phyloP scores from a whole-genome alignment of 1,140 invertebrate species.

The Pemphigus obesinymphae region DNA sequence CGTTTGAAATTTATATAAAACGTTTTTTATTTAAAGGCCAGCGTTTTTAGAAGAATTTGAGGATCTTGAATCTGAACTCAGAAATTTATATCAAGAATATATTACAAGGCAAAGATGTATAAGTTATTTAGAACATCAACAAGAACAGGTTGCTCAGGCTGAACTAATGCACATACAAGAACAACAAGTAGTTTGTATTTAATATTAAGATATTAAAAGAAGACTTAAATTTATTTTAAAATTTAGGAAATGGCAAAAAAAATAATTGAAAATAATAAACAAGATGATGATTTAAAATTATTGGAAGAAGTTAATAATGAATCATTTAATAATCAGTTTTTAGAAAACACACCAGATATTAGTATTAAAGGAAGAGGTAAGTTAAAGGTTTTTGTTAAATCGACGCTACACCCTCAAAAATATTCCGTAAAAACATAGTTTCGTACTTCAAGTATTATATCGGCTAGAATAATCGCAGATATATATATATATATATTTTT shows the following conservation, averaged over 20 bases:
- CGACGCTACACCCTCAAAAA: too few species aligned
- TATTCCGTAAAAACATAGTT: too few species aligned
- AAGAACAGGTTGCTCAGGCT: conserved; percentile 54
- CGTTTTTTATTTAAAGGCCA: conserved; percentile 63
- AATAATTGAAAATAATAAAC: conserved; percentile 25
- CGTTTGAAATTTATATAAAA: too few species aligned
- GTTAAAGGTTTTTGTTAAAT: too few species aligned
- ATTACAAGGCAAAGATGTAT: conserved; percentile 81
- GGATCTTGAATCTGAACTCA: conserved; percentile 79
- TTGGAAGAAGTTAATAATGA: conserved; percentile 29
- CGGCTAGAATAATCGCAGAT: too few species aligned
- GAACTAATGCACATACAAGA: conserved; percentile 17
- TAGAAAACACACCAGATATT: conserved; percentile 14
- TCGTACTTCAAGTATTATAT: too few species aligned
- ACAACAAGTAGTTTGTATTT: conserved; percentile 31
- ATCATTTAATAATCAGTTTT: neutral
- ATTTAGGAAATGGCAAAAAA: conserved; percentile 22
- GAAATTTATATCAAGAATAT: conserved; percentile 81
- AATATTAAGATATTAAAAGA: neutral
- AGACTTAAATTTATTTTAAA: neutral
- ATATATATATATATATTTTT: too few species aligned
- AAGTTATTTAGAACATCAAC: conserved; percentile 71
- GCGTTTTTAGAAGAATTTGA: conserved; percentile 97
- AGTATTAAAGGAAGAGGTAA: conserved; percentile 32
- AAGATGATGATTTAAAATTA: conserved; percentile 32